These are phyloP conservation scores for Drosophila setifemur DNA, from an alignment of 1,140 invertebrate species.

Conservation along the genomic window DNA sequence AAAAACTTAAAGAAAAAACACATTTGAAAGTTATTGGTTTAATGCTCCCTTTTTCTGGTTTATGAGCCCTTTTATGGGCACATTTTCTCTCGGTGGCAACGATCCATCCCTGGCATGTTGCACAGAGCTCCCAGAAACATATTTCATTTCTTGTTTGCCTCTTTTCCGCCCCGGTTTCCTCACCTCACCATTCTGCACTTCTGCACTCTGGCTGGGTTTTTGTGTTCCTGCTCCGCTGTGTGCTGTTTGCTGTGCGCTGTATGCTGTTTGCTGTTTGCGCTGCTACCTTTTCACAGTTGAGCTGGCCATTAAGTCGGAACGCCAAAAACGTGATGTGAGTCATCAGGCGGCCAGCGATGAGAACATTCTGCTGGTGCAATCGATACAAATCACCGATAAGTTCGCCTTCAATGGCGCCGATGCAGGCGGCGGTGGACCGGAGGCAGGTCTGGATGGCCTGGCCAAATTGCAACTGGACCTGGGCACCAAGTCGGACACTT, in stretches of 20 bases:
- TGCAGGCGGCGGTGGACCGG: conserved; percentile 29
- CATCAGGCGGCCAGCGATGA: conserved; percentile 86
- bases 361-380: conserved; percentile 94
- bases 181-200: conserved; percentile 32
- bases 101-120: conserved; percentile 22
- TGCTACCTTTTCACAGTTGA: conserved; percentile 69
- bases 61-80: not conserved
- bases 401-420: conserved; percentile 90
- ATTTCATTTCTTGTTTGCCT: conserved; percentile 56
- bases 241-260: too few species aligned
- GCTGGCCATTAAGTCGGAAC: conserved; percentile 67
- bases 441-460: conserved; percentile 52
- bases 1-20: too few species aligned
- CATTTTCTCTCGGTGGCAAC: not conserved
- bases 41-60: too few species aligned
- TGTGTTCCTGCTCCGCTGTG: conserved; percentile 9
- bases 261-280: conserved; percentile 5
- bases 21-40: too few species aligned
- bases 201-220: conserved; percentile 1
- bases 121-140: conserved; percentile 42
- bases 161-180: conserved; percentile 20
- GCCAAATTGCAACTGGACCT: conserved; percentile 74
- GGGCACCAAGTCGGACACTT: conserved; percentile 76
- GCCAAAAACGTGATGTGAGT: conserved; percentile 80
- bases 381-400: conserved; percentile 96